phyloP scores from a whole-genome alignment of 2,113 vertebrate genomes.

The Gavia stellata region DNA sequence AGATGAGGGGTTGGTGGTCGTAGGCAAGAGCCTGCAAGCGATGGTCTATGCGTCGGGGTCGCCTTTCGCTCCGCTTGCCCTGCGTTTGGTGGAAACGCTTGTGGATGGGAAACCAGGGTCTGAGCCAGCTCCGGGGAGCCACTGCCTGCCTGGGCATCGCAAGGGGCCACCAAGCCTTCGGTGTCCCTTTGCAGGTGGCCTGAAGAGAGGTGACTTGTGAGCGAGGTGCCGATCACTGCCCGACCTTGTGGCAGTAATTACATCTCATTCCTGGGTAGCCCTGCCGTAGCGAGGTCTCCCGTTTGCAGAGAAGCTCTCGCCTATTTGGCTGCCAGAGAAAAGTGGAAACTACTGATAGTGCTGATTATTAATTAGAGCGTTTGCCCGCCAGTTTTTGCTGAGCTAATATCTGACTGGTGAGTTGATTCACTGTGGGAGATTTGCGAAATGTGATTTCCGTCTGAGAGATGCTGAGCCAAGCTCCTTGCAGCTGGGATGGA shows the following conservation, averaged over 20 bases:
- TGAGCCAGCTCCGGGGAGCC: not conserved
- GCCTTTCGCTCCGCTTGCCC: not conserved
- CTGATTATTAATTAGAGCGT: slow-evolving; percentile 62
- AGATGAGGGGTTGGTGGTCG: fast-evolving
- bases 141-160: not conserved
- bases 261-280: not conserved
- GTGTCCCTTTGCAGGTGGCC: not conserved
- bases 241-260: not conserved
- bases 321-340: not conserved
- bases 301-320: not conserved
- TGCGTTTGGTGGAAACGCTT: not conserved
- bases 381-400: slow-evolving; percentile 59
- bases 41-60: fast-evolving
- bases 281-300: not conserved
- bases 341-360: slow-evolving; percentile 22
- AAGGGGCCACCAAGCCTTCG: not conserved
- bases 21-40: not conserved
- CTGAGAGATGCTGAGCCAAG: slow-evolving; percentile 45
- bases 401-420: slow-evolving; percentile 49
- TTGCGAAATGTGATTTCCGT: not conserved
- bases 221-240: fast-evolving
- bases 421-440: slow-evolving; percentile 41
- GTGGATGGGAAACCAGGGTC: not conserved
- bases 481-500: not conserved
- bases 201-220: not conserved